These are phyloP conservation scores for Thunnus thynnus DNA, from an alignment of 2,113 vertebrate species.

Conservation along the genomic window DNA sequence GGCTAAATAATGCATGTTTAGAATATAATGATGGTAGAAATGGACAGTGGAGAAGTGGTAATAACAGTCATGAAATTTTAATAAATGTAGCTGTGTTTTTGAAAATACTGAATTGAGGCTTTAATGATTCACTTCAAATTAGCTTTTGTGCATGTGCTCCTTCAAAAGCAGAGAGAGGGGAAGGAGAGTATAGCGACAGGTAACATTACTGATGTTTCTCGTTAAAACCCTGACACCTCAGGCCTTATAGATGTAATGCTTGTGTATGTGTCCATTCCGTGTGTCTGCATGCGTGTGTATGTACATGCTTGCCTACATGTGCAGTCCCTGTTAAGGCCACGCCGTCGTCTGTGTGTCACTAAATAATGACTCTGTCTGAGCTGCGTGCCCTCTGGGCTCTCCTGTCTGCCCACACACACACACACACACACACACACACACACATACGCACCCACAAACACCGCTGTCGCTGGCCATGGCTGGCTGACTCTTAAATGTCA, in stretches of 20 bases:
- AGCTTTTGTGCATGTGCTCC: not conserved
- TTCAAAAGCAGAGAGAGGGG: conserved; percentile 6
- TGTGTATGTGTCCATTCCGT: conserved; percentile 10
- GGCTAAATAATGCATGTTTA: not conserved
- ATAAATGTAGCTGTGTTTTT: too few relatives aligned
- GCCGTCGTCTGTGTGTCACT: conserved; percentile 72
- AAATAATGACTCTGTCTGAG: conserved; percentile 83
- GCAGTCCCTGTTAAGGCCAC: conserved; percentile 59
- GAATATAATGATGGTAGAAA: not conserved
- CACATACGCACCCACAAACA: conserved; percentile 16
- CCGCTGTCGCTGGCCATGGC: conserved; percentile 52
- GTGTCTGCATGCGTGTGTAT: conserved; percentile 4
- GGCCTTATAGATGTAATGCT: conserved; percentile 53
- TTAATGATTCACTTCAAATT: not conserved
- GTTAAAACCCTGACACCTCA: conserved; percentile 58
- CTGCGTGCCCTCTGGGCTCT: conserved; percentile 73
- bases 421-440: conserved; percentile 15
- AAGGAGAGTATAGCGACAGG: conserved; percentile 26
- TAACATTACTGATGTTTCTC: conserved; percentile 58
- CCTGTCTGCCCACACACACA: conserved; percentile 58
- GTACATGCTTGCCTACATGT: conserved; percentile 23
- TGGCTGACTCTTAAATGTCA: conserved; percentile 82
- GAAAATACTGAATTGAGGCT: not conserved
- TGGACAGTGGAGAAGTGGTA: too few relatives aligned
- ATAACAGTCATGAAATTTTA: too few relatives aligned